Conservation (phyloP, 2,888 invertebrate genomes). For the Chymomyza procnemis region DNA sequence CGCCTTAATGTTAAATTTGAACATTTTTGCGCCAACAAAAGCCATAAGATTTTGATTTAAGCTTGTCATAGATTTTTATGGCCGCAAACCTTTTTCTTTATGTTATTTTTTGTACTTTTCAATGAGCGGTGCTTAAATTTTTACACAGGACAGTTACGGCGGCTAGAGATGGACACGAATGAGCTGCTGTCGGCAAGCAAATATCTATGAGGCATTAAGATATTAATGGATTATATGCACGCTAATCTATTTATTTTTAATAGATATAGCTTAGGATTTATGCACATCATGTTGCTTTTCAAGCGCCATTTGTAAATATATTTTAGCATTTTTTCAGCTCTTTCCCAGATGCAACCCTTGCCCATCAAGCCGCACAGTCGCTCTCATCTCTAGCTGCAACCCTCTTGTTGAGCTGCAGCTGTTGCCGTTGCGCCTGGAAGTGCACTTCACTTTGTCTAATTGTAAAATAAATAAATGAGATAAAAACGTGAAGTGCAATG, state of each 20-base stretch:
- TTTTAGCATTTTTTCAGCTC: too few species aligned
- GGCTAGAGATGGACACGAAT: too few species aligned
- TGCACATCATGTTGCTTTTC: too few species aligned
- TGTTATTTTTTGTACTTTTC: conserved; percentile 5
- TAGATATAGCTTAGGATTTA: too few species aligned
- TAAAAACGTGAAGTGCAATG: conserved; percentile 51
- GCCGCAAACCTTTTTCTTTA: conserved; percentile 13
- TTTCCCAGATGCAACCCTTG: too few species aligned
- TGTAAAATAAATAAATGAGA: conserved; percentile 69
- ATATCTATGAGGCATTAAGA: too few species aligned
- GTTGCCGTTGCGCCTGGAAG: conserved; percentile 25
- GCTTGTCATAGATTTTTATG: conserved; percentile 13
- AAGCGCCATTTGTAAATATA: too few species aligned
- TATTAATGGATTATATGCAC: too few species aligned
- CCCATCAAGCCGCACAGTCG: not conserved
- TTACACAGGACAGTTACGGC: not conserved
- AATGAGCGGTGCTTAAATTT: conserved; percentile 28
- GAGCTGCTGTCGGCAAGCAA: too few species aligned
- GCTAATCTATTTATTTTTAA: too few species aligned
- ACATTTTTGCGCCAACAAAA: conserved; percentile 39
- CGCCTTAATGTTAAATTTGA: conserved; percentile 59
- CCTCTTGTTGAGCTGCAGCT: conserved; percentile 22
- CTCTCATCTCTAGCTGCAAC: conserved; percentile 18
- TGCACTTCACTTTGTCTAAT: conserved; percentile 67
- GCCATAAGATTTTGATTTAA: conserved; percentile 53